Percentiles rank a stretch among this genome's conserved stretches.
Evolutionary conservation across 2,888 invertebrate genomes (phyloP).

Genomic region (Piscicola geometra): DNA sequence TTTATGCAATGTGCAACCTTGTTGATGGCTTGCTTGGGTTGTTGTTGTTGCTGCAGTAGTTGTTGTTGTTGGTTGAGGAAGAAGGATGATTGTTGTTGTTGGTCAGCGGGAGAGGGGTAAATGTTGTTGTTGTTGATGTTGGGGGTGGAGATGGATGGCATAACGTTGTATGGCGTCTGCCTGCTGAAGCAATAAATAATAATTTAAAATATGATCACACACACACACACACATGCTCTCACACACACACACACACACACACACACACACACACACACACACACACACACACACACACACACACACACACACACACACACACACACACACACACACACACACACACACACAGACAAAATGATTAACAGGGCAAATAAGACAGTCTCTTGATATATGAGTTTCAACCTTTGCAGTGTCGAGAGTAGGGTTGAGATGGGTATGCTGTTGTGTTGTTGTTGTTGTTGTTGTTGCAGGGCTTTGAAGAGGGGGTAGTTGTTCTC

Average conservation of each 20-base stretch:
- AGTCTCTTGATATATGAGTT: no score
- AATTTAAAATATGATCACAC: no score
- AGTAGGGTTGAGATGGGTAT: background rate
- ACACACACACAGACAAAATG: no score
- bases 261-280: no score
- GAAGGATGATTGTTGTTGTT: background rate
- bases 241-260: no score
- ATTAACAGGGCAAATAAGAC: no score
- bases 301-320: no score
- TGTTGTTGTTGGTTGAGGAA: constrained; percentile 14
- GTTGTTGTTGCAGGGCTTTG: constrained; percentile 14
- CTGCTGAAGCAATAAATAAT: no score
- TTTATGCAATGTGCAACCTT: no score
- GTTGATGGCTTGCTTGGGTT: background rate
- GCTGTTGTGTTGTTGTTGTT: constrained; percentile 4
- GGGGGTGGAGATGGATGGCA: background rate
- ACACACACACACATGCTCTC: no score
- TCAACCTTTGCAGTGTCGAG: background rate
- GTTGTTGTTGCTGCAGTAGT: background rate
- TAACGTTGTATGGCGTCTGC: background rate
- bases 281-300: no score
- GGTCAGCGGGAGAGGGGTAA: background rate
- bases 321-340: no score
- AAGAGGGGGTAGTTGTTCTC: constrained; percentile 4
- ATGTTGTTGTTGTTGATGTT: background rate